Base-by-base conservation (phyloP, 2,113 vertebrate genomes). In the Psephotus haematonotus region DNA sequence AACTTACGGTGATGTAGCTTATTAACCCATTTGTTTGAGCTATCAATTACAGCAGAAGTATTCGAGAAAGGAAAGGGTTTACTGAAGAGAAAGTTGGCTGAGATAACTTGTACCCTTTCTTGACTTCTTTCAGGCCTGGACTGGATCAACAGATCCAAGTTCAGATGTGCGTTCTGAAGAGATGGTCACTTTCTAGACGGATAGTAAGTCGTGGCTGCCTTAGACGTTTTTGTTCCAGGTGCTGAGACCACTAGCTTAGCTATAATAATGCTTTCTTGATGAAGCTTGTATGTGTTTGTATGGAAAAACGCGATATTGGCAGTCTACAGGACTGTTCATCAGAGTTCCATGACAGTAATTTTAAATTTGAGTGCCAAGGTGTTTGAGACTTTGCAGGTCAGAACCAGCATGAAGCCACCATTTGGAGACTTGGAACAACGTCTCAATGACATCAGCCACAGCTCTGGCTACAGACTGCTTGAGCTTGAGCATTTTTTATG, bases 161-260 rank as follows among this genome's bases (percentile, higher is more conserved):
- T 78, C 20, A 68, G 39, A 19, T 46, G 16, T 59, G 27, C 11
- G 33, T 63, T 10, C 13, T 37, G 29, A 35, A 43, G 50, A 60
- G 39, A 18, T 49, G 19, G 20, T 43, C 13, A 13, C 11, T 64
- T 75, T 17, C 9, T 59, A 52, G 22, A 25, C 19, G 18, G 7
- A 5, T 28, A 19, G 10, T 33, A 53, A 39, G 28, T 50, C 1
- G 0, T 39, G 33, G 35, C 17, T 7, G 1, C 8, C 35, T 57
- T 83, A 24, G 24, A 17, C 59, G 17, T 44, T 8, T 60, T 79
- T 69, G 11, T 82, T 71, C 13, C 11, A 43, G 11, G 16, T 69
- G n/a, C 25, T 13, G 55, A 83, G 57, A 20, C 23, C 10, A 53
- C 17, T 60, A 39, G 23, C 46, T 55, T 59, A 50, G 25, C 6